Evolutionary conservation across 2,888 invertebrate species (phyloP).

Genomic region (Scotopteryx bipunctaria): DNA sequence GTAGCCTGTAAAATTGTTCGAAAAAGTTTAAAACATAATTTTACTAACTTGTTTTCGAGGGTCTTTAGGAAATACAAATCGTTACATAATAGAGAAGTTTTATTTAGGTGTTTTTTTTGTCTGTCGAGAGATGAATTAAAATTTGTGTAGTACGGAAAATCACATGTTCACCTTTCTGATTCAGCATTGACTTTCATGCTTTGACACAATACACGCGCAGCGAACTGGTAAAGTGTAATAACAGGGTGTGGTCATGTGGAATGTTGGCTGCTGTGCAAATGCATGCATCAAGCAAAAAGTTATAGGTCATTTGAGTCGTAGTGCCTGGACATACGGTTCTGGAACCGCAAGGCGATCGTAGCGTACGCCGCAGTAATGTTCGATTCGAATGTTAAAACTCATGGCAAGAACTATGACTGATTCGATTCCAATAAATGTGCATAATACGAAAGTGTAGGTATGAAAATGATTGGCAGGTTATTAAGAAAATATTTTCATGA

Average conservation of each 20-base stretch:
- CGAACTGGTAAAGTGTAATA: conserved; percentile 47
- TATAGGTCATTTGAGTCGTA: conserved; percentile 14
- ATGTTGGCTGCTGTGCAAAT: conserved; percentile 36
- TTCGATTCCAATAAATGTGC: not conserved
- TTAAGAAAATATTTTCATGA: too few relatives aligned
- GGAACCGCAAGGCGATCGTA: not conserved
- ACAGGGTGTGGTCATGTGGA: conserved; percentile 49
- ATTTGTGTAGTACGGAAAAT: conserved; percentile 14
- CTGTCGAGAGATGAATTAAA: conserved; percentile 2
- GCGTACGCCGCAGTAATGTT: conserved; percentile 1
- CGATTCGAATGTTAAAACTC: not conserved
- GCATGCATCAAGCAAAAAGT: conserved; percentile 16
- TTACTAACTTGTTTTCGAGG: conserved; percentile 18
- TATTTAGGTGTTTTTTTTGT: conserved; percentile 6
- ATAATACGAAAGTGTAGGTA: too few relatives aligned
- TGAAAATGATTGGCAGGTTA: too few relatives aligned
- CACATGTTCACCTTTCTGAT: conserved; percentile 30
- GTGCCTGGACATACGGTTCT: not conserved
- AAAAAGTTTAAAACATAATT: conserved; percentile 26
- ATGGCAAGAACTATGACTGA: not conserved
- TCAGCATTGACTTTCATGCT: conserved; percentile 45
- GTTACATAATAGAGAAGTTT: conserved; percentile 13
- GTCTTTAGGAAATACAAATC: conserved; percentile 14
- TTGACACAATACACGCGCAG: conserved; percentile 46
- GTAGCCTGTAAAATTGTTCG: conserved; percentile 27